phyloP scores from a whole-genome alignment of 2,888 invertebrate genomes.

The Apoda limacodes region DNA sequence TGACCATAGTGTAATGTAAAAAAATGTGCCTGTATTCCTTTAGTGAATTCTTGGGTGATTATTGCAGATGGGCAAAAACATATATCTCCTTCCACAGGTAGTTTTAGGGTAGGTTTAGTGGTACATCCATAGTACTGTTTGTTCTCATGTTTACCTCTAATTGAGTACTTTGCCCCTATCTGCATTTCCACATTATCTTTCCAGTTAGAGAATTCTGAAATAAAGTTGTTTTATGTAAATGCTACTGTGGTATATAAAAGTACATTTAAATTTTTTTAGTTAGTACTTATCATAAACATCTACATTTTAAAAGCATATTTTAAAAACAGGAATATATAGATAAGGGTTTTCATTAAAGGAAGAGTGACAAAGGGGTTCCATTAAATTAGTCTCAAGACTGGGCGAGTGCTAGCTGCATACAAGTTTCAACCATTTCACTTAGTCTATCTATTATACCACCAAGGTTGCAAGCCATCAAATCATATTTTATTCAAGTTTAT shows the following conservation, averaged over 20 bases:
- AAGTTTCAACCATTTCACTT: too few species aligned
- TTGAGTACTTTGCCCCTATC: constrained; percentile 22
- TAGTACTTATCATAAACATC: background rate
- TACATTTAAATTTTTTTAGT: background rate
- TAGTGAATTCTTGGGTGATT: constrained; percentile 26
- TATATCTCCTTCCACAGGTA: background rate
- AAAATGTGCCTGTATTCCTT: constrained; percentile 37
- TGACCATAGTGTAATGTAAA: constrained; percentile 37
- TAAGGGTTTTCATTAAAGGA: too few species aligned
- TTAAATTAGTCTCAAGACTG: too few species aligned
- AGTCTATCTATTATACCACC: too few species aligned
- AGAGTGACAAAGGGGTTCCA: too few species aligned
- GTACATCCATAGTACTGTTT: constrained; percentile 36
- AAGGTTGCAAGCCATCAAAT: too few species aligned
- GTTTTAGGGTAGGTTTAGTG: constrained; percentile 7
- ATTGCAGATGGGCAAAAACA: constrained; percentile 38
- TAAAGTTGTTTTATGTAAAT: background rate
- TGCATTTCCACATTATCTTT: constrained; percentile 30
- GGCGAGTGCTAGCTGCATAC: too few species aligned
- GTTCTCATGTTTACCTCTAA: constrained; percentile 23
- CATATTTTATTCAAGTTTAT: too few species aligned
- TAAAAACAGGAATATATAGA: background rate
- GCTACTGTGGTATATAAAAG: too few species aligned
- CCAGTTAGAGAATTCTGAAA: constrained; percentile 45
- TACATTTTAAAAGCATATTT: background rate